Conservation (phyloP, 2,888 invertebrate genomes). For the Acleris sparsana region DNA sequence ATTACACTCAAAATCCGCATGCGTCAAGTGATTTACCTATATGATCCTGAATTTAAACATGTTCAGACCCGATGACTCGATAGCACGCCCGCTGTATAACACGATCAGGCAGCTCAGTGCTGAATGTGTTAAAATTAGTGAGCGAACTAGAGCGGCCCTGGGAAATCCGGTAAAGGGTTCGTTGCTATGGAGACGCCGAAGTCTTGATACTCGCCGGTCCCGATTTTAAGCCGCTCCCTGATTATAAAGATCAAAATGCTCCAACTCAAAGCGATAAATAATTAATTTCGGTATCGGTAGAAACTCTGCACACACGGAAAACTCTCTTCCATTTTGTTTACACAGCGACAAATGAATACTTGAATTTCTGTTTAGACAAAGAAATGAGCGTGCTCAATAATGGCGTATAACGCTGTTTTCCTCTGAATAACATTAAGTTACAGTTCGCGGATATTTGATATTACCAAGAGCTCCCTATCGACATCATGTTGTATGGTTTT, state of each 20-base stretch:
- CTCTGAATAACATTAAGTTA: conserved; percentile 5
- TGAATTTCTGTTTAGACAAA: conserved; percentile 4
- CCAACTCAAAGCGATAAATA: conserved; percentile 48
- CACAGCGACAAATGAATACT: conserved; percentile 19
- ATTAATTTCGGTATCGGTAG: conserved; percentile 32
- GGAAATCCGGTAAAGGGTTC: conserved; percentile 62
- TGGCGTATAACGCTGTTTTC: conserved; percentile 1
- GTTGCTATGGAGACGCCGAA: conserved; percentile 69
- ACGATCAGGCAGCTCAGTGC: not conserved
- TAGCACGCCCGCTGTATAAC: too few species aligned
- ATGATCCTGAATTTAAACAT: too few species aligned
- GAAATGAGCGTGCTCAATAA: conserved; percentile 11
- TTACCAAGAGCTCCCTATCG: too few species aligned
- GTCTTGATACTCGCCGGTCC: conserved; percentile 52
- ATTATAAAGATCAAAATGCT: conserved; percentile 65
- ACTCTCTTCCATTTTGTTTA: conserved; percentile 14
- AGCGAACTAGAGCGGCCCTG: conserved; percentile 48
- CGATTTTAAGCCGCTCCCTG: conserved; percentile 69
- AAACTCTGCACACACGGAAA: conserved; percentile 25
- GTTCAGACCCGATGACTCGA: too few species aligned
- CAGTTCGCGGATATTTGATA: not conserved
- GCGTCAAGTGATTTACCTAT: too few species aligned
- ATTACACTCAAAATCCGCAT: too few species aligned
- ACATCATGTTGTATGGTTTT: too few species aligned
- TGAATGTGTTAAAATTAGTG: conserved; percentile 44